A percentile compares a stretch with the other conserved stretches of the same genome.
Conservation (phyloP, 2,888 invertebrate species). For the Plusia festucae region DNA sequence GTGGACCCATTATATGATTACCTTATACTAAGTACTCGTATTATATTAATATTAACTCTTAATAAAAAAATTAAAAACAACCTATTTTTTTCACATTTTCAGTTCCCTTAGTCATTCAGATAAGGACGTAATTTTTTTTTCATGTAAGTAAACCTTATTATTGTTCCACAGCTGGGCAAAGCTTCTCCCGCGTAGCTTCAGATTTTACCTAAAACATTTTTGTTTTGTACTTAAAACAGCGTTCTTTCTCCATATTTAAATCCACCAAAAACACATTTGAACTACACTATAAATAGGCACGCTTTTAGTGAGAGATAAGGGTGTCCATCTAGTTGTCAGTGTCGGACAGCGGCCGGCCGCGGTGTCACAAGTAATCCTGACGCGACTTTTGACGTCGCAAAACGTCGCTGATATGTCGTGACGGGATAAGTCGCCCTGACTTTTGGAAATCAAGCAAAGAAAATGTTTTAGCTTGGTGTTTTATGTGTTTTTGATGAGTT, state of each 20-base stretch:
- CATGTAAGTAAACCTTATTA: too few species aligned
- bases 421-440: conserved; percentile 62
- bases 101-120: too few species aligned
- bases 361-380: conserved; percentile 64
- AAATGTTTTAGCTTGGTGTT: conserved; percentile 53
- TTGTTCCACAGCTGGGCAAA: too few species aligned
- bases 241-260: background rate
- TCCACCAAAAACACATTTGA: conserved; percentile 7
- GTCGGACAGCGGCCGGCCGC: conserved; percentile 61
- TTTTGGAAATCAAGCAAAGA: conserved; percentile 56
- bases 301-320: conserved; percentile 63
- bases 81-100: too few species aligned
- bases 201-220: too few species aligned
- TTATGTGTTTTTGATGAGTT: conserved; percentile 5
- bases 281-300: conserved; percentile 49
- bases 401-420: conserved; percentile 63
- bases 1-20: too few species aligned
- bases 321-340: conserved; percentile 65
- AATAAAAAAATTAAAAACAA: too few species aligned
- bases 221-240: too few species aligned
- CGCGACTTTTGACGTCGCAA: conserved; percentile 65
- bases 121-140: too few species aligned
- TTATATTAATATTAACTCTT: too few species aligned
- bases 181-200: too few species aligned
- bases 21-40: too few species aligned